These are phyloP conservation scores for Halcyon chelicuti DNA, from an alignment of 2,797 vertebrate genomes.

Conservation along the genomic window DNA sequence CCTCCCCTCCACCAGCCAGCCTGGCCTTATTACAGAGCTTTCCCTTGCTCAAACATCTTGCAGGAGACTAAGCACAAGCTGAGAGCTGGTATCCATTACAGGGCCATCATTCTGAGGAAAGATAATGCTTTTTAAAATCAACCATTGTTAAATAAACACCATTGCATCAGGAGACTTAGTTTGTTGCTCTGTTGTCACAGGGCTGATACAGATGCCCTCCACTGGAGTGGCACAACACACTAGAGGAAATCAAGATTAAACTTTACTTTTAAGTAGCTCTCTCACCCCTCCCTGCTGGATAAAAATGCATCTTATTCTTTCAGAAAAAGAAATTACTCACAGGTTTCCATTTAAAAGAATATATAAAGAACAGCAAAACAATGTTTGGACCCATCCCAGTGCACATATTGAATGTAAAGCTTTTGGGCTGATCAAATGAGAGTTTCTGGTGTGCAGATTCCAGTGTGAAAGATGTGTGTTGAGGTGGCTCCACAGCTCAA, in stretches of 20 bases:
- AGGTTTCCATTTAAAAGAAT: neutral
- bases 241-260: neutral
- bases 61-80: neutral
- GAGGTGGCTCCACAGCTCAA: neutral
- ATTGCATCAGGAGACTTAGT: rapidly evolving
- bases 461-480: neutral
- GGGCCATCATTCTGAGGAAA: neutral
- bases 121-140: neutral
- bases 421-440: neutral
- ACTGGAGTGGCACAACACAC: neutral
- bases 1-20: neutral
- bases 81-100: neutral
- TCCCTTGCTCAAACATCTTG: neutral
- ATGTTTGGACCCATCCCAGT: rapidly evolving
- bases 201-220: neutral
- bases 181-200: neutral
- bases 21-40: neutral
- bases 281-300: neutral
- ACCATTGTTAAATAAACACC: neutral
- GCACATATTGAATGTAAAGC: rapidly evolving
- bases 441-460: neutral
- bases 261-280: neutral
- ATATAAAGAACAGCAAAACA: neutral
- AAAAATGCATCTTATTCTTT: neutral
- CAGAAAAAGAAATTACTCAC: neutral